phyloP scores from a whole-genome alignment of 1,140 invertebrate genomes.

The Leptopilina boulardi region DNA sequence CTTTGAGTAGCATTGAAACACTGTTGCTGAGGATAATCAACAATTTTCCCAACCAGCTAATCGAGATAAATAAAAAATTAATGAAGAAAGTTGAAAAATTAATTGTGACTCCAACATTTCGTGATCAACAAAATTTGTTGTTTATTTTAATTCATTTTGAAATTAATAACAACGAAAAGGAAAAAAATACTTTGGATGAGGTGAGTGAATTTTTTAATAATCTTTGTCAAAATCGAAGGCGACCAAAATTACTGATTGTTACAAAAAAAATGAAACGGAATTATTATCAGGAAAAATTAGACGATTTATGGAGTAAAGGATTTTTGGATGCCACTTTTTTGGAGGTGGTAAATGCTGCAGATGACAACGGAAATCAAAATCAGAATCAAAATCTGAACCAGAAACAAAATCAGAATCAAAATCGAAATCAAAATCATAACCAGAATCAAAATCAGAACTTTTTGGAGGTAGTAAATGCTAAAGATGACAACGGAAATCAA shows the following conservation, averaged over 20 bases:
- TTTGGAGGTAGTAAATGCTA: no score
- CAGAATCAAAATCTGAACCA: not conserved
- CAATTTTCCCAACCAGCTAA: no score
- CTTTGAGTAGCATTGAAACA: no score
- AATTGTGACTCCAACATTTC: not conserved
- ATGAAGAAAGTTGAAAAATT: not conserved
- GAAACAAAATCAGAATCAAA: no score
- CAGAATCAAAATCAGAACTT: no score
- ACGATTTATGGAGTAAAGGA: not conserved
- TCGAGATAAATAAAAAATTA: not conserved
- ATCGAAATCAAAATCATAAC: no score
- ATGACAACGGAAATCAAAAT: not conserved
- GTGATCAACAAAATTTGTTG: not conserved
- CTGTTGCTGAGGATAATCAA: no score
- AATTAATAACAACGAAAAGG: not conserved
- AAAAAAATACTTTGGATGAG: not conserved
- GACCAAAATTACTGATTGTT: not conserved
- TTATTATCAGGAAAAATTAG: no score
- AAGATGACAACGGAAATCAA: no score
- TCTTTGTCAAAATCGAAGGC: not conserved
- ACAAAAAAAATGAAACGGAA: no score
- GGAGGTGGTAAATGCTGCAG: not conserved
- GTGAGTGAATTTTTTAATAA: not conserved
- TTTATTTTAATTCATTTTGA: not conserved
- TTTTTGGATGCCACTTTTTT: not conserved